Evolutionary conservation across 2,888 invertebrate genomes (phyloP), one percentile per base, ranked within the genome.

Genomic region (Hypsopygia costalis): DNA sequence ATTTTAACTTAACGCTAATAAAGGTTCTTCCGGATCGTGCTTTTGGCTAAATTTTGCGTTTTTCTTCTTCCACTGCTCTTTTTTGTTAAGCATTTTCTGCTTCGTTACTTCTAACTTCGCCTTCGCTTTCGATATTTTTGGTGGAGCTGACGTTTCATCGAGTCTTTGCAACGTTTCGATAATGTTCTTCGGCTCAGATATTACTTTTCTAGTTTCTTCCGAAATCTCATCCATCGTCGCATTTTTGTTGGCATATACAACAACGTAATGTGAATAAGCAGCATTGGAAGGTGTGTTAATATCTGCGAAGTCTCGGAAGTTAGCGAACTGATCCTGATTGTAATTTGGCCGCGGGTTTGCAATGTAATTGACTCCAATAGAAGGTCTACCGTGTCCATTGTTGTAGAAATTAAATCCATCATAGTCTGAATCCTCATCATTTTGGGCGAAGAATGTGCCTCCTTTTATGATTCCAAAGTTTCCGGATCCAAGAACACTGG

Each of bases 231-330:
- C 90, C 49, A 88, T 80, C 1, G 93, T 94, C 5, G 91, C 92
- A 59, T 95, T 95, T 69, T 94, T 94, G 53, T 95, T 94, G 0
- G 94, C 94, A 65, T 96, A 96, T 0, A 96, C 95, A 0, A 96
- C 93, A 21, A 95, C 95, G 47, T 92, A 93, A 55, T 96, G 94
- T 0, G 96, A 95, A 72, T 94, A 96, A 4, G 95, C 95, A 1
- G 88, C 80, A 63, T 94, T 95, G 0, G 94, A 91, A 0, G 95
- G 95, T 1, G 95, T 92, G 47, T 96, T 96, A 40, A 97, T 96
- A 59, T 97, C 97, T 0, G 97, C 96, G 63, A 97, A 97, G 69
- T 97, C 97, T 59, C 95, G 91, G 82, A 97, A 97, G 68, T 96
- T 95, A 3, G 95, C 95, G 64, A 97, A 96, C 64, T 96, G 96